Conservation (phyloP, 2,888 invertebrate genomes). For the Callyntrura sp. region DNA sequence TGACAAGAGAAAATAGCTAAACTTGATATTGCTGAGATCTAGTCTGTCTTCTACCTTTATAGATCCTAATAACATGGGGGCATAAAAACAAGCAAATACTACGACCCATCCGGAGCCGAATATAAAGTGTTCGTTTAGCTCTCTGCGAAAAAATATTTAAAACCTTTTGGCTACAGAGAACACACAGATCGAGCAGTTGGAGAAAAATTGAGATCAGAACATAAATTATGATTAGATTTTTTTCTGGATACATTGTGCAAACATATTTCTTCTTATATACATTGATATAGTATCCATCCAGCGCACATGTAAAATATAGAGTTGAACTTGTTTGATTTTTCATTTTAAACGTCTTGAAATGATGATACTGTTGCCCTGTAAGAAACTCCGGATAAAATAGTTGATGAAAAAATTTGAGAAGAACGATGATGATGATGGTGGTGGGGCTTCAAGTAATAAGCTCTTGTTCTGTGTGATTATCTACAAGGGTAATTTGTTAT, state of each 20-base stretch:
- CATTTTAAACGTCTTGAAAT: constrained; percentile 42
- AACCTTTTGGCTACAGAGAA: constrained; percentile 48
- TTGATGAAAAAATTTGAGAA: not conserved
- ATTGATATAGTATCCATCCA: not conserved
- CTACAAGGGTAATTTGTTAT: constrained; percentile 70
- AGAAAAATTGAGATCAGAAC: constrained; percentile 75
- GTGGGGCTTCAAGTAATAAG: constrained; percentile 42
- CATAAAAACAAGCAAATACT: no score
- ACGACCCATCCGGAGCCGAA: no score
- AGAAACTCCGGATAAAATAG: not conserved
- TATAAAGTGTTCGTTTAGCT: not conserved
- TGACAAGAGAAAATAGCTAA: not conserved
- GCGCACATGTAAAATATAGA: constrained; percentile 48
- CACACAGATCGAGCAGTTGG: constrained; percentile 80
- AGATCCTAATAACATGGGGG: no score
- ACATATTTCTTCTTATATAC: constrained; percentile 11
- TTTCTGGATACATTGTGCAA: not conserved
- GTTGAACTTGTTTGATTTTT: constrained; percentile 70
- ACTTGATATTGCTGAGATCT: no score
- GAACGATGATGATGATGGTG: constrained; percentile 21
- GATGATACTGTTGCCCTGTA: not conserved
- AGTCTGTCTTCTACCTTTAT: no score
- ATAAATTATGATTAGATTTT: constrained; percentile 81
- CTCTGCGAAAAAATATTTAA: constrained; percentile 7
- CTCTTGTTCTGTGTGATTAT: constrained; percentile 60